These are phyloP conservation scores for Archivesica marissinica DNA, from an alignment of 1,140 invertebrate species.

Conservation along the genomic window DNA sequence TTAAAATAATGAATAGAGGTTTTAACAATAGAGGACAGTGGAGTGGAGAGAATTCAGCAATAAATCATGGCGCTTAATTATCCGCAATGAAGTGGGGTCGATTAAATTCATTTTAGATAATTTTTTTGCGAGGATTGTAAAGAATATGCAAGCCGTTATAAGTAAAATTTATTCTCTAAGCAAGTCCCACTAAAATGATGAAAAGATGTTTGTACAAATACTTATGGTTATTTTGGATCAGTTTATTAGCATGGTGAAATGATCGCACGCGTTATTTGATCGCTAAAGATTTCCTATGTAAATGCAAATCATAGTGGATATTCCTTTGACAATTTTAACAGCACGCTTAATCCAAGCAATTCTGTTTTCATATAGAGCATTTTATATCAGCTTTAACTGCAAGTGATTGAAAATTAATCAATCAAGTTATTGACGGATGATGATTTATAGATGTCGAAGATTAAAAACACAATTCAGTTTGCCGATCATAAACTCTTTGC, in stretches of 20 bases:
- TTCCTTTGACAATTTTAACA: slow-evolving; percentile 16
- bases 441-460: not conserved
- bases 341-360: slow-evolving; percentile 20
- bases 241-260: slow-evolving; percentile 1
- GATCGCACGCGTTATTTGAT: not conserved
- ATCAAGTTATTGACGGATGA: not conserved
- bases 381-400: slow-evolving; percentile 1
- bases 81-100: slow-evolving; percentile 16
- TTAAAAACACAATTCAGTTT: slow-evolving; percentile 5
- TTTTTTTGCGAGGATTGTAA: not conserved
- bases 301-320: slow-evolving; percentile 13
- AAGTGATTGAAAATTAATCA: slow-evolving; percentile 13
- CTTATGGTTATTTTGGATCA: slow-evolving; percentile 36
- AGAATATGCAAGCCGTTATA: not conserved
- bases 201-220: slow-evolving; percentile 31
- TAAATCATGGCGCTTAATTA: slow-evolving; percentile 31
- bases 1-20: slow-evolving; percentile 47
- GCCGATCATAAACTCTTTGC: too few species aligned
- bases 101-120: slow-evolving; percentile 31
- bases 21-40: slow-evolving; percentile 24
- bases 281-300: slow-evolving; percentile 11
- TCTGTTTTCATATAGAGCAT: slow-evolving; percentile 2
- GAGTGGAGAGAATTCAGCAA: not conserved
- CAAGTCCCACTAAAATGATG: not conserved
- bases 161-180: not conserved